Evolutionary conservation across 2,797 vertebrate species (phyloP).

Genomic region (Geotrypetes seraphini): DNA sequence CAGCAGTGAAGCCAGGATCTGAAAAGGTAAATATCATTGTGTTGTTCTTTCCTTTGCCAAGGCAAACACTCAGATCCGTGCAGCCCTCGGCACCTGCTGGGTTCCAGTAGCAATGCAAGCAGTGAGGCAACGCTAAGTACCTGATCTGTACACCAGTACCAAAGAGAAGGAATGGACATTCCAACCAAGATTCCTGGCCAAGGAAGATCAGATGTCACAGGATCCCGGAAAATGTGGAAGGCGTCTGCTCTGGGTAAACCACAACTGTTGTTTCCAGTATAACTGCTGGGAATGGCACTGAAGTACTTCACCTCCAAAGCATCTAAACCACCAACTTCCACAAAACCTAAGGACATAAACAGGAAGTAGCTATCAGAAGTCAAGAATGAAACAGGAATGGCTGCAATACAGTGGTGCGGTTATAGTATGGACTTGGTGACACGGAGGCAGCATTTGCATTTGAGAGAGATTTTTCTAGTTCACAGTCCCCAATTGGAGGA

Average conservation of each 20-base stretch:
- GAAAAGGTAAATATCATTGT: too few relatives aligned
- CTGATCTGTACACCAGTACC: conserved; percentile 99
- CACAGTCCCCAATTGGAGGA: too few relatives aligned
- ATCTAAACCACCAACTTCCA: conserved; percentile 73
- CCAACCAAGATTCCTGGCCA: conserved; percentile 89
- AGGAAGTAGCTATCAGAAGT: too few relatives aligned
- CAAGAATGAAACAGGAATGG: too few relatives aligned
- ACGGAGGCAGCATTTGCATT: too few relatives aligned
- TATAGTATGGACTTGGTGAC: too few relatives aligned
- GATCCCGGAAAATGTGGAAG: conserved; percentile 87
- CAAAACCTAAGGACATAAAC: conserved; percentile 60
- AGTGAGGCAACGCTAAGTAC: conserved; percentile 38
- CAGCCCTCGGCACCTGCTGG: too few relatives aligned
- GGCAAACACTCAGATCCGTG: too few relatives aligned
- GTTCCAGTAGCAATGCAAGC: not conserved
- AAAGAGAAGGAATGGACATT: conserved; percentile 87
- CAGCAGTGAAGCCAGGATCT: too few relatives aligned
- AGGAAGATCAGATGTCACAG: conserved; percentile 80
- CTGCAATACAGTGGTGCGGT: too few relatives aligned
- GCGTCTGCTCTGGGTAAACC: conserved; percentile 79
- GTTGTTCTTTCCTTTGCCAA: too few relatives aligned
- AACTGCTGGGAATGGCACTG: conserved; percentile 64
- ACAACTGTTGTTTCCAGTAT: conserved; percentile 73
- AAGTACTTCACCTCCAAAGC: conserved; percentile 69
- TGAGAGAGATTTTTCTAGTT: too few relatives aligned